Conservation (phyloP, 2,888 invertebrate genomes). For the Xylota sylvarum region DNA sequence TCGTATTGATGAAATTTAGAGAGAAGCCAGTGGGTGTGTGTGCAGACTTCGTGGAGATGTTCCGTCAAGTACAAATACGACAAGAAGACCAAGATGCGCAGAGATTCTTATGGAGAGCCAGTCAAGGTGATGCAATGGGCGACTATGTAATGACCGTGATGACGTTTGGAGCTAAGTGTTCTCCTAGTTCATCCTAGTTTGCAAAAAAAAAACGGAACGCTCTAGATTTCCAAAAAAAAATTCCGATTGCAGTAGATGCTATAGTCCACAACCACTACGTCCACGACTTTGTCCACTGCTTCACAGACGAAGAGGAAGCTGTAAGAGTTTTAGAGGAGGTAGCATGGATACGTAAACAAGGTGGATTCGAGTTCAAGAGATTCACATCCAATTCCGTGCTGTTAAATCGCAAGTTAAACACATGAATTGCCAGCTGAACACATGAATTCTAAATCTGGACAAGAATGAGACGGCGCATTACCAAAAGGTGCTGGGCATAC, state of each 20-base stretch:
- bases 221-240: not conserved
- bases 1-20: conserved; percentile 80
- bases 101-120: conserved; percentile 79
- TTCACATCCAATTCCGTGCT: conserved; percentile 13
- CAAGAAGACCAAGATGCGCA: too few relatives aligned
- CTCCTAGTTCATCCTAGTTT: conserved; percentile 64
- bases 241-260: too few relatives aligned
- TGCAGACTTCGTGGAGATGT: conserved; percentile 82
- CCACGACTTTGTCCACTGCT: too few relatives aligned
- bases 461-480: not conserved
- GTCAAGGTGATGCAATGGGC: not conserved
- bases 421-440: not conserved
- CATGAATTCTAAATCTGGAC: not conserved
- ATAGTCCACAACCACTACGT: too few relatives aligned
- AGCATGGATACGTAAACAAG: conserved; percentile 10
- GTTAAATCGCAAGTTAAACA: conserved; percentile 2
- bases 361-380: conserved; percentile 4
- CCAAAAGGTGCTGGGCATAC: conserved; percentile 57
- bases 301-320: too few relatives aligned
- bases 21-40: conserved; percentile 77
- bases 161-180: conserved; percentile 77
- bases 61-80: conserved; percentile 79
- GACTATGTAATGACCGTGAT: conserved; percentile 74
- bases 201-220: conserved; percentile 63
- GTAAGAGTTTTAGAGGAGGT: conserved; percentile 6